These are phyloP conservation scores for Aromia moschata DNA, from an alignment of 2,888 invertebrate genomes.

Conservation along the genomic window DNA sequence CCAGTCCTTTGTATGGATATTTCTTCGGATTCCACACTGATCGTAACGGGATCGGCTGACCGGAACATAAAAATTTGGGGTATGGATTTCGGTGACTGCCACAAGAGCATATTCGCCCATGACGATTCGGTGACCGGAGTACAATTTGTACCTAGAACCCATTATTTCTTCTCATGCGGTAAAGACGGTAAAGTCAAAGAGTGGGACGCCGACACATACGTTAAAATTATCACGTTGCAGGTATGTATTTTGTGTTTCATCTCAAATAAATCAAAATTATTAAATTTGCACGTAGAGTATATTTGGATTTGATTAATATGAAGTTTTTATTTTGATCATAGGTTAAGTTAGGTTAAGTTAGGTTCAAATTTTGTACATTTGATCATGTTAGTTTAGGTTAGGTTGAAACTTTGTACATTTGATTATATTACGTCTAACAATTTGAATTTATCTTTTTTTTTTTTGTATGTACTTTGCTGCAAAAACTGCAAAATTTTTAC, in stretches of 20 bases:
- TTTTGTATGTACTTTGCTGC: neutral
- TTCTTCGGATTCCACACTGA: slow-evolving; percentile 84
- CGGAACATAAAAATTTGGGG: slow-evolving; percentile 98
- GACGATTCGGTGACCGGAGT: slow-evolving; percentile 93
- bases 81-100: slow-evolving; percentile 98
- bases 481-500: too few species aligned
- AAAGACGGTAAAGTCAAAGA: slow-evolving; percentile 95
- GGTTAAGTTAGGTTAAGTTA: too few species aligned
- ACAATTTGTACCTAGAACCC: slow-evolving; percentile 89
- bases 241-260: too few species aligned
- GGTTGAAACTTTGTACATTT: slow-evolving; percentile 1
- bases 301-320: too few species aligned
- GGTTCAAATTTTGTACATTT: too few species aligned
- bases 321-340: too few species aligned
- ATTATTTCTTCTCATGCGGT: slow-evolving; percentile 92
- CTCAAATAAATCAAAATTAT: too few species aligned
- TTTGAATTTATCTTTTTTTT: neutral
- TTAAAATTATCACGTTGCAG: slow-evolving; percentile 87
- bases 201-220: slow-evolving; percentile 95
- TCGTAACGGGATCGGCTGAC: slow-evolving; percentile 95
- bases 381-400: too few species aligned
- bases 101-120: slow-evolving; percentile 94
- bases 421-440: neutral
- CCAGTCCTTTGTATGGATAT: slow-evolving; percentile 95
- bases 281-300: too few species aligned